These are phyloP conservation scores for Anolis apletophallus DNA, from an alignment of 2,797 vertebrate genomes.

Conservation along the genomic window DNA sequence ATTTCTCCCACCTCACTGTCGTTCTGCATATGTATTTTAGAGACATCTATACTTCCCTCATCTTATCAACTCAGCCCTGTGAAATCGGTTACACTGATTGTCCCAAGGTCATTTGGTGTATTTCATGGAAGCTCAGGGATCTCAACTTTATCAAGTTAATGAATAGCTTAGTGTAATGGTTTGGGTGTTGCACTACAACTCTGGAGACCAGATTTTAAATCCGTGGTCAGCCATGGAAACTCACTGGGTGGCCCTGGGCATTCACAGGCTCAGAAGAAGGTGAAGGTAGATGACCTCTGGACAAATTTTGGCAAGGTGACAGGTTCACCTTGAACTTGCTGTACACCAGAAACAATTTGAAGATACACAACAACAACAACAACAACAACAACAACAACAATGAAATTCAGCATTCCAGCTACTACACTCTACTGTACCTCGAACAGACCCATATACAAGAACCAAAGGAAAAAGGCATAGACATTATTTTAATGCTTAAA, in stretches of 20 bases:
- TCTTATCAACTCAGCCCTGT: not conserved
- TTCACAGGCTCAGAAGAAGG: too few relatives aligned
- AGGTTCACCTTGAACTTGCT: too few relatives aligned
- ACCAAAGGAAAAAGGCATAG: not conserved
- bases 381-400: too few relatives aligned
- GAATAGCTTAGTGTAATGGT: too few relatives aligned
- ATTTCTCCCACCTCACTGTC: not conserved
- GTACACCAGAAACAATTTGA: too few relatives aligned
- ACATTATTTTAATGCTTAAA: conserved; percentile 1
- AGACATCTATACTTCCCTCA: not conserved
- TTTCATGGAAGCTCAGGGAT: not conserved
- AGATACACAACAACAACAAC: too few relatives aligned
- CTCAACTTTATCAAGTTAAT: not conserved
- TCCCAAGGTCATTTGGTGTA: not conserved
- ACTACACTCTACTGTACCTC: not conserved
- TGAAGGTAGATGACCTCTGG: too few relatives aligned
- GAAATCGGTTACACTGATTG: not conserved
- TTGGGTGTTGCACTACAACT: too few relatives aligned
- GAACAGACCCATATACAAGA: not conserved
- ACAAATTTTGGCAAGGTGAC: too few relatives aligned
- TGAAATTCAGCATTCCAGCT: not conserved
- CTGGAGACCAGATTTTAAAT: too few relatives aligned
- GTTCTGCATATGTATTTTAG: not conserved
- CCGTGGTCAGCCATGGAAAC: too few relatives aligned
- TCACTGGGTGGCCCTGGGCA: too few relatives aligned